Evolutionary conservation across 1,140 invertebrate genomes (phyloP).

Genomic region (Gryon sp.): DNA sequence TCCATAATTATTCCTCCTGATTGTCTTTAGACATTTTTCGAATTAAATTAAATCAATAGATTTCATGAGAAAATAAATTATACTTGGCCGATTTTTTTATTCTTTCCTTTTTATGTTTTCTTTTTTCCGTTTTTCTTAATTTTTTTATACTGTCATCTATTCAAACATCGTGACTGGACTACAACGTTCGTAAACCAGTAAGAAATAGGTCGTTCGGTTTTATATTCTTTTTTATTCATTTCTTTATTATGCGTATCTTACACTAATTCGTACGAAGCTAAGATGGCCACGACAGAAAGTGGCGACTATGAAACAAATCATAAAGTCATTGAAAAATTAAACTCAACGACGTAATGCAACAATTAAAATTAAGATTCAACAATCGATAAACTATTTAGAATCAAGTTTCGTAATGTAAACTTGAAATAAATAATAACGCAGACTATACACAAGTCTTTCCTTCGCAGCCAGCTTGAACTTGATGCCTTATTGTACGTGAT

Average conservation of each 20-base stretch:
- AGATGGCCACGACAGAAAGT: constrained; percentile 63
- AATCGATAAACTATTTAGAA: constrained; percentile 48
- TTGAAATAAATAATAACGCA: constrained; percentile 36
- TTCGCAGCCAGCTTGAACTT: constrained; percentile 66
- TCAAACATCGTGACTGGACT: constrained; percentile 49
- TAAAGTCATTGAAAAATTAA: neutral
- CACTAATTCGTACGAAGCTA: constrained; percentile 61
- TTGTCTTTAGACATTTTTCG: constrained; percentile 30
- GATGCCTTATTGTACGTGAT: constrained; percentile 65
- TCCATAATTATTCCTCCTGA: constrained; percentile 38
- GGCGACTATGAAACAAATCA: constrained; percentile 14
- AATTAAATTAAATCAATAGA: too few species aligned
- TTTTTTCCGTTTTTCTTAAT: too few species aligned
- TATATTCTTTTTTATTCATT: constrained; percentile 16
- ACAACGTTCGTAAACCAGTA: constrained; percentile 56
- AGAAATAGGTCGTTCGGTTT: constrained; percentile 55
- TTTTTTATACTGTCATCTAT: constrained; percentile 5
- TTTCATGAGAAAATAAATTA: too few species aligned
- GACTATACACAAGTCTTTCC: constrained; percentile 42
- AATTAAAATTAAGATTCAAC: too few species aligned
- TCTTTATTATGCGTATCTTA: constrained; percentile 55
- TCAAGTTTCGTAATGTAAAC: constrained; percentile 35
- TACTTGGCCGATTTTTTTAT: too few species aligned
- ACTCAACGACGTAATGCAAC: constrained; percentile 7
- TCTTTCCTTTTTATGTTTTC: too few species aligned